These are phyloP conservation scores for Chromoteleia sp. DNA, from an alignment of 2,888 invertebrate genomes.

Conservation along the genomic window DNA sequence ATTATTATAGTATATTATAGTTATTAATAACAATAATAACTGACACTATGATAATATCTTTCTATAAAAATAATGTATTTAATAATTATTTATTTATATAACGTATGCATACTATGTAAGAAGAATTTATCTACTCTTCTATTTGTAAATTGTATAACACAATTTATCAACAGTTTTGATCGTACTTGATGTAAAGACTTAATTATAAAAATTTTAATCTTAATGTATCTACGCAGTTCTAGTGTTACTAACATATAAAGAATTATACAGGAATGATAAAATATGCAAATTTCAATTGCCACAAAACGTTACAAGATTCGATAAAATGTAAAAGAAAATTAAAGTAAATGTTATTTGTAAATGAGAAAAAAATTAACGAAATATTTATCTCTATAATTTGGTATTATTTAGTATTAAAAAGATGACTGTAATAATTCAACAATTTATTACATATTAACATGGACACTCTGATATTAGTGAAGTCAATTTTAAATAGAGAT, in stretches of 20 bases:
- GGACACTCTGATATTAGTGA: background rate
- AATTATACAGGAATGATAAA: too few species aligned
- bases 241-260: background rate
- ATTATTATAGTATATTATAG: too few species aligned
- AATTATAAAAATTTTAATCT: constrained; percentile 9
- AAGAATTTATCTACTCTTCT: constrained; percentile 25
- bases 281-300: too few species aligned
- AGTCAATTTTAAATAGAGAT: constrained; percentile 19
- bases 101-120: background rate
- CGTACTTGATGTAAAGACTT: background rate
- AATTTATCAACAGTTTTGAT: constrained; percentile 23
- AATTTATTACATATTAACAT: background rate
- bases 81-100: constrained; percentile 12
- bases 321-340: too few species aligned
- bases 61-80: background rate
- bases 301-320: too few species aligned
- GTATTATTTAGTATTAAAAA: background rate
- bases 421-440: background rate
- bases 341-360: too few species aligned
- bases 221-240: constrained; percentile 13
- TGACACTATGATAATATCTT: too few species aligned
- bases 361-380: too few species aligned
- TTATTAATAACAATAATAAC: too few species aligned
- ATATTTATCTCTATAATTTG: too few species aligned
- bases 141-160: constrained; percentile 18